phyloP scores from a whole-genome alignment of 1,140 invertebrate species.

The Drosophila pachea region DNA sequence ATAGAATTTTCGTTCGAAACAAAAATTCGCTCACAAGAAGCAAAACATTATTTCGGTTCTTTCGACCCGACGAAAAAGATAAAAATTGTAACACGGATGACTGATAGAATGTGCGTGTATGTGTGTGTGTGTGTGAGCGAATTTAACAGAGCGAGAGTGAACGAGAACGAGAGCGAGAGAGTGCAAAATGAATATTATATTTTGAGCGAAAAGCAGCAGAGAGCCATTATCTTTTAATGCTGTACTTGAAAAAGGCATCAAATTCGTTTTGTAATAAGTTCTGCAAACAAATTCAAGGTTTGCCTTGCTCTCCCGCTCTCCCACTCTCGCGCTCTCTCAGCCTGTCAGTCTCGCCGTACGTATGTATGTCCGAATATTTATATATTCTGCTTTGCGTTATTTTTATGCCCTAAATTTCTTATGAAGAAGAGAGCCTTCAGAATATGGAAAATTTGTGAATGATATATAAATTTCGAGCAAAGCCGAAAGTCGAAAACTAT shows the following conservation, averaged over 20 bases:
- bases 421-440: too few species aligned
- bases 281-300: conserved; percentile 65
- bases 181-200: neutral
- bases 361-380: too few species aligned
- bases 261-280: conserved; percentile 51
- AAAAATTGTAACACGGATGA: conserved; percentile 24
- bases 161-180: conserved; percentile 6
- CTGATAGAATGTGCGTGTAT: conserved; percentile 54
- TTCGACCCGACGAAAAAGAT: conserved; percentile 23
- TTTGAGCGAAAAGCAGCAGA: neutral
- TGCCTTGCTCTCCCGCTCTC: neutral
- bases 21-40: neutral
- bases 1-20: too few species aligned
- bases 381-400: too few species aligned
- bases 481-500: neutral
- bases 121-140: conserved; percentile 21
- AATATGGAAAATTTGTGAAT: too few species aligned
- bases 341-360: neutral
- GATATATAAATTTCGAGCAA: neutral
- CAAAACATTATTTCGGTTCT: conserved; percentile 1
- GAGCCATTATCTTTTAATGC: neutral
- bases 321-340: neutral
- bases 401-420: too few species aligned
- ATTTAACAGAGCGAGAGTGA: conserved; percentile 2
- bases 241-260: conserved; percentile 30